These are phyloP conservation scores for Ornithorhynchus anatinus DNA, from an alignment of 2,113 vertebrate species.

Conservation along the genomic window DNA sequence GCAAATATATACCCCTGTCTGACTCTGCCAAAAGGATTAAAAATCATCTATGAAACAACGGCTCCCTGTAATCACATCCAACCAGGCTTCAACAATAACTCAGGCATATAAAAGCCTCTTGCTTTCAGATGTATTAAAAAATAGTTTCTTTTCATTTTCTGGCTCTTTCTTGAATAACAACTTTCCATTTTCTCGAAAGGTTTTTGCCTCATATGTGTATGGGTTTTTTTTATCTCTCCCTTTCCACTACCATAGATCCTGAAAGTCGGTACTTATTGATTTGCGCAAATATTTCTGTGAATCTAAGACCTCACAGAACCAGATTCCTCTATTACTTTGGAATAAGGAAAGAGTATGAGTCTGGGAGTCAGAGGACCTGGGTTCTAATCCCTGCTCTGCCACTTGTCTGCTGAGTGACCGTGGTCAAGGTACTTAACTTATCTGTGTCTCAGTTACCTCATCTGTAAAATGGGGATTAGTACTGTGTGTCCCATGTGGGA, in stretches of 20 bases:
- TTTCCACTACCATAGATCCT: constrained; percentile 6
- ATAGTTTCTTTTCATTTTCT: constrained; percentile 51
- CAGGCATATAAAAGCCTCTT: constrained; percentile 48
- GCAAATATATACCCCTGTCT: constrained; percentile 44
- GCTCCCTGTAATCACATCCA: constrained; percentile 60
- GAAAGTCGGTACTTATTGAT: constrained; percentile 27
- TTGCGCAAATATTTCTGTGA: constrained; percentile 21
- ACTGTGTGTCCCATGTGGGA: too few relatives aligned
- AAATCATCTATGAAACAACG: constrained; percentile 61
- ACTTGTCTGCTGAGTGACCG: too few relatives aligned
- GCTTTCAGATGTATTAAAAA: constrained; percentile 55
- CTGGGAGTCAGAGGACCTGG: too few relatives aligned
- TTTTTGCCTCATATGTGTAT: not conserved
- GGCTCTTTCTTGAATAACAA: constrained; percentile 35
- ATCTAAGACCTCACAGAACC: too few relatives aligned
- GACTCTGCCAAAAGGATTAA: constrained; percentile 59
- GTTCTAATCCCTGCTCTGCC: too few relatives aligned
- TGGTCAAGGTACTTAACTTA: too few relatives aligned
- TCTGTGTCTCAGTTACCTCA: too few relatives aligned
- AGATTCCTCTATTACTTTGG: too few relatives aligned
- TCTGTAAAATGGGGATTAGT: too few relatives aligned
- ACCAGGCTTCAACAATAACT: constrained; percentile 60
- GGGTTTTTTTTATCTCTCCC: not conserved
- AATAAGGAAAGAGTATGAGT: too few relatives aligned
- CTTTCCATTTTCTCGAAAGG: constrained; percentile 45